Conservation (phyloP, 2,113 vertebrate species). For the Python bivittatus region DNA sequence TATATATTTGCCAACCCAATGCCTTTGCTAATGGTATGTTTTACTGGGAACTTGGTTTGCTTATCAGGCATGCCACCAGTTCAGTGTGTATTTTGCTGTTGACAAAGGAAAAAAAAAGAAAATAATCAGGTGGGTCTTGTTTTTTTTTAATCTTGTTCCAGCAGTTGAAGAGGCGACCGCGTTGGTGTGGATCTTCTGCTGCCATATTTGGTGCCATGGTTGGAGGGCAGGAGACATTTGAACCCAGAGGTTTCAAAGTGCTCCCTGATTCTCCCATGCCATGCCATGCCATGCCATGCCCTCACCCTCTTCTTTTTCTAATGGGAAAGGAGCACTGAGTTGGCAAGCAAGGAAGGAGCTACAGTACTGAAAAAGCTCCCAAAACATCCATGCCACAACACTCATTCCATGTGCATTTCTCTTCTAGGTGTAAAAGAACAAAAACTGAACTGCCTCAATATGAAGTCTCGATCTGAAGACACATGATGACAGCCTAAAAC, state of each 20-base stretch:
- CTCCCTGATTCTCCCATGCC: neutral
- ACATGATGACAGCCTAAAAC: slow-evolving; percentile 60
- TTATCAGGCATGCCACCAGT: neutral
- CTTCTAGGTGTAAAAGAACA: slow-evolving; percentile 43
- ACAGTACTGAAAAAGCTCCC: neutral
- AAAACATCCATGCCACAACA: neutral
- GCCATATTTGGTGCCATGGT: neutral
- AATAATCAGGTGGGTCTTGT: neutral
- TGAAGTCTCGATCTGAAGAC: slow-evolving; percentile 62
- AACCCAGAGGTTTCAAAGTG: neutral
- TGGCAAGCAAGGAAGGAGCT: neutral
- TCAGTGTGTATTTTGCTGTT: neutral
- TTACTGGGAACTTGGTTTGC: neutral
- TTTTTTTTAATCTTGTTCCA: neutral
- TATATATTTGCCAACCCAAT: no score
- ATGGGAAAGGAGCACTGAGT: neutral
- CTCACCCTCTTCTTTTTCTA: neutral
- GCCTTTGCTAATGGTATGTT: neutral
- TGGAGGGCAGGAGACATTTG: neutral
- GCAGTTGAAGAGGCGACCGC: neutral
- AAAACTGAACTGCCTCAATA: slow-evolving; percentile 65
- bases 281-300: neutral
- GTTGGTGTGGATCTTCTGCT: neutral
- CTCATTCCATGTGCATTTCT: slow-evolving; percentile 25
- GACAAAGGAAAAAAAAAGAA: neutral